Conservation (phyloP, 2,797 vertebrate genomes). For the Psittacula derbiana region DNA sequence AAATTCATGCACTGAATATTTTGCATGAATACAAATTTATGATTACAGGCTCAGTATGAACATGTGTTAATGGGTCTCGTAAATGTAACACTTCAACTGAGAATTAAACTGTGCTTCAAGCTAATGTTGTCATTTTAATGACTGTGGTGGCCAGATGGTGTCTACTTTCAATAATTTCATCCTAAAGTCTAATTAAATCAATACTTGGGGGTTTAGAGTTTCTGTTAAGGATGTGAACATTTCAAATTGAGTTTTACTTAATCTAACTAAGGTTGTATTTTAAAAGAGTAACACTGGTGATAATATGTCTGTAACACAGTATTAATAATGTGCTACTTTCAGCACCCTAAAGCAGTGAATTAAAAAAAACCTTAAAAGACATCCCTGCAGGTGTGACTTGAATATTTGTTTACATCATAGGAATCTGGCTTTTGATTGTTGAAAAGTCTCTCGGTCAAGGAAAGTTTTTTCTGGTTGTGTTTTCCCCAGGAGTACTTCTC, state of each 20-base stretch:
- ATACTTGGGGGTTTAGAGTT: neutral
- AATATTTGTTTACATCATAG: neutral
- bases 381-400: neutral
- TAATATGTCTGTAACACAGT: neutral
- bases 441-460: neutral
- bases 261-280: neutral
- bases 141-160: slow-evolving; percentile 26
- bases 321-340: neutral
- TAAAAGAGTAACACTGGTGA: neutral
- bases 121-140: slow-evolving; percentile 1
- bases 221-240: neutral
- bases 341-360: neutral
- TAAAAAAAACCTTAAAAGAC: neutral
- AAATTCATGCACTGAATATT: neutral
- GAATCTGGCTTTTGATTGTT: neutral
- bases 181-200: slow-evolving; percentile 30
- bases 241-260: neutral
- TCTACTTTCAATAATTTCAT: neutral
- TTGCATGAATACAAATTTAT: neutral
- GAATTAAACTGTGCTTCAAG: neutral
- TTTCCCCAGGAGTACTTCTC: neutral
- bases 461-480: neutral
- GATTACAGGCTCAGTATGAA: neutral
- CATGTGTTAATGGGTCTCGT: neutral
- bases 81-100: neutral